Evolutionary conservation across 2,113 vertebrate species (phyloP), one percentile per base, ranked within the genome.

Genomic region (Nematolebias whitei): DNA sequence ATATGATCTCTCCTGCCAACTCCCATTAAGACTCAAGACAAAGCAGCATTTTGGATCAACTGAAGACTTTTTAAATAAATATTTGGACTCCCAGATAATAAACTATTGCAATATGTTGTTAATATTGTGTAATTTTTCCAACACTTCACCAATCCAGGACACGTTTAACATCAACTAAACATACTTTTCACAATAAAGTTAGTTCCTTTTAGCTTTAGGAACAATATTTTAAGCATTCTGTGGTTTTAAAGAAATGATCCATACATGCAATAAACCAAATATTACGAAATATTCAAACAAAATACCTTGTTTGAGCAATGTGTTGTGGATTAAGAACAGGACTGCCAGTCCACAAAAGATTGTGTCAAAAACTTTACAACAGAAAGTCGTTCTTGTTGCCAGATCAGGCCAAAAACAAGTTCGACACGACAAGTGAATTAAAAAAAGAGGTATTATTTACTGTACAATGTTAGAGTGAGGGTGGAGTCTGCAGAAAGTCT

Each of bases 401-500:
- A 41, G 47, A 52, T 74, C 61, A 49, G 50, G 55, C 69, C 64
- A n/a, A 49, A 66, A 18, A 29, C 16, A 1, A 60, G 72, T 77
- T 77, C 64, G 79, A 72, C 57, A 1, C 0, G n/a, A 22, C 40
- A 10, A 26, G 29, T 12, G 4, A 16, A 18, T 39, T 40, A 78
- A 84, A 60, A 63, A 39, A 43, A 48, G 15, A 38, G 50, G 61
- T 50, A 63, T 53, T 84, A 72, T 87, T 87, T 85, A 83, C 74
- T 70, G 73, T 70, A 65, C 65, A 84, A 64, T 82, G 71, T 79
- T 56, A 67, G 68, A 68, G 74, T 16, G 59, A 78, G 82, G 87
- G 82, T 75, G 85, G 78, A 55, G 73, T 72, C 73, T 78, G 74
- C 68, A 79, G 79, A 79, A 84, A 62, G 52, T 65, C 68, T 2